Percentiles rank a stretch among this genome's conserved stretches.
These are phyloP conservation scores for Andrena minutula DNA, from an alignment of 2,888 invertebrate species.

Conservation along the genomic window DNA sequence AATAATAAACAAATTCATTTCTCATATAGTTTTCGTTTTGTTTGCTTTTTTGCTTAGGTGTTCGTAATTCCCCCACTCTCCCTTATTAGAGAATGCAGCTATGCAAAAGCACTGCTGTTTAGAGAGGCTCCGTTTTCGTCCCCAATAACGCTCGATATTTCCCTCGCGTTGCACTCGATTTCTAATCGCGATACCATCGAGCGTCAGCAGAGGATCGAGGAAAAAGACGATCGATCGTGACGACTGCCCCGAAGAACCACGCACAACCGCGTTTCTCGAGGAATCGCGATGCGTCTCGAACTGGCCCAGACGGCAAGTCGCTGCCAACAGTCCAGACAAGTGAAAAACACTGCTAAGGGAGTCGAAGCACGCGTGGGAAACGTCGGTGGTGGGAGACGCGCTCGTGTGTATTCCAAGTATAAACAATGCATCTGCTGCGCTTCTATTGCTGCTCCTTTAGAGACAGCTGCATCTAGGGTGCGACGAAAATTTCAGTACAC, in stretches of 20 bases:
- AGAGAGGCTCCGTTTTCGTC: constrained; percentile 20
- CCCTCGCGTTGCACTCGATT: constrained; percentile 2
- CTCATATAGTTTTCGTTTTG: no score
- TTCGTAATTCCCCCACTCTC: no score
- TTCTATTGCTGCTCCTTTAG: background rate
- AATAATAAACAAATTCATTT: no score
- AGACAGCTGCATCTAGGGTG: background rate
- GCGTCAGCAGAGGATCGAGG: constrained; percentile 4
- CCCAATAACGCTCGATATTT: constrained; percentile 2
- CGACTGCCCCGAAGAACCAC: constrained; percentile 30
- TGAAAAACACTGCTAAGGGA: constrained; percentile 72
- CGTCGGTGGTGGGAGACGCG: constrained; percentile 75
- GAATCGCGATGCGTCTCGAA: constrained; percentile 58
- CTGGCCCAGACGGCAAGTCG: constrained; percentile 79
- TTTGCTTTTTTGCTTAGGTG: no score
- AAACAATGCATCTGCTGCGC: constrained; percentile 48
- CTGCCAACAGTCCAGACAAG: constrained; percentile 56
- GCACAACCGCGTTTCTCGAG: constrained; percentile 58
- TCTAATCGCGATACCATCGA: background rate
- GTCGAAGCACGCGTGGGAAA: constrained; percentile 80
- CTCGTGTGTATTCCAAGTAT: constrained; percentile 44
- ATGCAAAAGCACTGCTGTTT: background rate
- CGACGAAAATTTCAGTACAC: constrained; percentile 15
- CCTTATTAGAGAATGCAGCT: background rate
- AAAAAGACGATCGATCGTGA: constrained; percentile 52